Evolutionary conservation across 1,140 invertebrate genomes (phyloP), one percentile per base, ranked within the genome.

Genomic region (Ostrea denselamellosa): DNA sequence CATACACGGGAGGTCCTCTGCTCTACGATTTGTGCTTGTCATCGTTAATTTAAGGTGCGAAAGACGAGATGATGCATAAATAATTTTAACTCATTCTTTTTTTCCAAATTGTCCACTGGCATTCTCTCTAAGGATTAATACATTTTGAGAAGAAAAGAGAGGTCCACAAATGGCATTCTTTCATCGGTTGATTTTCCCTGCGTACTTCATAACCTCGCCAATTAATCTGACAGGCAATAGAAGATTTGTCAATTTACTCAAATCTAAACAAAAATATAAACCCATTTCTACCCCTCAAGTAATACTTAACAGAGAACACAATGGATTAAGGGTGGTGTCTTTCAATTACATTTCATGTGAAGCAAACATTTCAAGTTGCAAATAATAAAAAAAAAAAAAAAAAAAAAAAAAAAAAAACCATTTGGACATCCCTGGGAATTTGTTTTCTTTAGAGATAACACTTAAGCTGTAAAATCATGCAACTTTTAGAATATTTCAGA

Each of bases 341-440:
- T 71, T 71, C 68, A 71, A 71, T 71, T 71, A 71, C 68, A 71
- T 71, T 71, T 71, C 68, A 71, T 71, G 68, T 71, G 68, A 71
- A 71, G 68, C 22, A 71, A 71, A 71, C 68, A 71, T 71, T 71
- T 71, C 5, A 28, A 71, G 68, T 25, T 71, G 68, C 68, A 28
- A 71, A n/a, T n/a, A n/a, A n/a, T n/a, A n/a, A n/a, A n/a, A n/a
- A n/a, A n/a, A n/a, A n/a, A n/a, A n/a, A n/a, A n/a, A n/a, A n/a
- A n/a, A n/a, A n/a, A n/a, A n/a, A n/a, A n/a, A n/a, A n/a, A n/a
- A n/a, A n/a, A n/a, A 58, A 71, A 71, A 71, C 68, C 68, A 71
- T 71, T 71, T 28, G 28, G 22, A 25, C 68, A 34, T 71, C 68
- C n/a, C 68, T 71, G 68, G 68, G 68, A 71, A 71, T 71, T 71